Evolutionary conservation across 2,113 vertebrate species (phyloP).

Genomic region (Carollia perspicillata): DNA sequence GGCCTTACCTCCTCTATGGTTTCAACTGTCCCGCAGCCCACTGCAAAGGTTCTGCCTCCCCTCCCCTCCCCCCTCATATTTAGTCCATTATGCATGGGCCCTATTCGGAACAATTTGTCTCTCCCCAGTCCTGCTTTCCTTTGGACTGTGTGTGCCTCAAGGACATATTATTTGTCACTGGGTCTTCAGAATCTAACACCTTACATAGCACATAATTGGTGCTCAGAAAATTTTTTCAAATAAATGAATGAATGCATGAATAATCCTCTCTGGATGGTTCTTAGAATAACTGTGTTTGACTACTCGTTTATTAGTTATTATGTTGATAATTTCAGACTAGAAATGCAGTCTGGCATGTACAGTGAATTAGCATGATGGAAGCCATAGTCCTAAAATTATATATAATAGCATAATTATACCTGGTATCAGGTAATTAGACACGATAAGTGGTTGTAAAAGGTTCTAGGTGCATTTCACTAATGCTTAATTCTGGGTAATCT

Average conservation of each 20-base stretch:
- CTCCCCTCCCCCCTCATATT: accelerated
- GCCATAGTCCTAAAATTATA: conserved; percentile 45
- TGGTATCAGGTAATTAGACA: conserved; percentile 52
- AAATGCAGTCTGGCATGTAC: conserved; percentile 24
- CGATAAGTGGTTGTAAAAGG: conserved; percentile 55
- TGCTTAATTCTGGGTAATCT: conserved; percentile 44
- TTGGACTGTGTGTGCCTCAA: not conserved
- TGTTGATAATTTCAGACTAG: conserved; percentile 42
- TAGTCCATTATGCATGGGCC: not conserved
- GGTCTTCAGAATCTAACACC: not conserved
- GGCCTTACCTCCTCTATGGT: not conserved
- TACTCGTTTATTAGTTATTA: not conserved
- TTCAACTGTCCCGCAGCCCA: accelerated
- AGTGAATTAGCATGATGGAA: conserved; percentile 49
- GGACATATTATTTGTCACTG: not conserved
- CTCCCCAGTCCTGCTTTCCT: not conserved
- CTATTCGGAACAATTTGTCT: not conserved
- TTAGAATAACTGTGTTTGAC: not conserved
- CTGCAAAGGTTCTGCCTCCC: not conserved
- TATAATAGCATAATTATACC: conserved; percentile 53
- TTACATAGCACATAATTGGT: not conserved
- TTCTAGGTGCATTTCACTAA: conserved; percentile 51
- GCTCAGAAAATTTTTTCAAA: not conserved
- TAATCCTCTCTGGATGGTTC: not conserved
- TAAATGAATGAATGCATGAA: not conserved